These are phyloP conservation scores for Phyllostomus discolor DNA, from an alignment of 2,113 vertebrate genomes.

Conservation along the genomic window DNA sequence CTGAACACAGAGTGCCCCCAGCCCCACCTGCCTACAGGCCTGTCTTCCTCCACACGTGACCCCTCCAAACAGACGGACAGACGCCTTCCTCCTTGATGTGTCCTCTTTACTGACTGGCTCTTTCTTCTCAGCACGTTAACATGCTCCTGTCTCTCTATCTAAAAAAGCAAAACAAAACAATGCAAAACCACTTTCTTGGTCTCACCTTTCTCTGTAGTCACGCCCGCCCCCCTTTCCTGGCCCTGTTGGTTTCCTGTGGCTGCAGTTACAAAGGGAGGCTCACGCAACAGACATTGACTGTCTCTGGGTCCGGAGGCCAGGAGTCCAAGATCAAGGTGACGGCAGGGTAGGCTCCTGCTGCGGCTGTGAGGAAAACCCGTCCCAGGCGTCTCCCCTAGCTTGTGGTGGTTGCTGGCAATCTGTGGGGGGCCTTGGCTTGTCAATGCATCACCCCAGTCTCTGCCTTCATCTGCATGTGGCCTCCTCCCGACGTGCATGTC, in stretches of 20 bases:
- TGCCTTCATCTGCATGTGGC: neutral
- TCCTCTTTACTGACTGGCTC: neutral
- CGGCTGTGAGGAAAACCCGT: neutral
- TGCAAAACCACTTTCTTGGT: neutral
- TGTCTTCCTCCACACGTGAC: neutral
- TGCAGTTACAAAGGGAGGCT: neutral
- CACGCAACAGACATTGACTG: neutral
- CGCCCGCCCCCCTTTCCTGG: accelerated
- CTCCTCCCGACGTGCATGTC: neutral
- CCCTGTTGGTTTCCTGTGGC: neutral
- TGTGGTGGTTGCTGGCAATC: neutral
- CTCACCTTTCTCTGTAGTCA: neutral
- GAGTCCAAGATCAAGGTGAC: neutral
- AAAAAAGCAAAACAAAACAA: neutral
- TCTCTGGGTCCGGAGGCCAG: neutral
- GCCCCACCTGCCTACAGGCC: neutral
- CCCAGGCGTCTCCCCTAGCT: neutral
- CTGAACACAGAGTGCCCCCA: neutral
- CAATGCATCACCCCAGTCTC: neutral
- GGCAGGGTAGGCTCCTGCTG: neutral
- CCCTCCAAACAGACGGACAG: neutral
- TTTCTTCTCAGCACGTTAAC: neutral
- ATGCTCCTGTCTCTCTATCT: neutral
- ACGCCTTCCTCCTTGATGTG: neutral
- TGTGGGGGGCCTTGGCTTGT: neutral